Evolutionary conservation across 2,888 invertebrate genomes (phyloP), one percentile per base, ranked within the genome.

Genomic region (Pterostichus madidus): DNA sequence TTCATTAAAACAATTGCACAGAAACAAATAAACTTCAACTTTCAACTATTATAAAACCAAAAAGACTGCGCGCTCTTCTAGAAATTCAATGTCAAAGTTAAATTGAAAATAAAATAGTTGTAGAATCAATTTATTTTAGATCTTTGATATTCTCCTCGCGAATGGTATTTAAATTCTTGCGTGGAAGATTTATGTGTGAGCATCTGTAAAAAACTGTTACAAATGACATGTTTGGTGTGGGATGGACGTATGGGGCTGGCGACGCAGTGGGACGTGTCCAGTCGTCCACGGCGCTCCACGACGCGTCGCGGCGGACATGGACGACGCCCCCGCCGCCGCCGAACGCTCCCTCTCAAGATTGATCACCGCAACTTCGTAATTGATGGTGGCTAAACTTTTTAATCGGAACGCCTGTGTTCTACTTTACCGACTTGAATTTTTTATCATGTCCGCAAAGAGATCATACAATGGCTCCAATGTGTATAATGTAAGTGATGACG

Each of bases 301-400:
- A 53, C 35, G 52, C 56, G 56, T 77, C 77, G 77, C 56, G 59
- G 13, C 77, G 39, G 39, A 39, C 39, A 39, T 39, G 39, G 39
- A 39, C 39, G 5, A 39, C 39, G 56, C 31, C 44, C 56, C 68
- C 39, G 8, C 39, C 39, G 39, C 39, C 39, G 39, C 39, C 79
- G 79, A 56, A 44, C 46, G 59, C 24, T 76, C 59, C 61, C 49
- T 82, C 76, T 77, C 83, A 83, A 83, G 83, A 83, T 83, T 83
- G 83, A 83, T 83, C 83, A 83, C 83, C 83, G 35, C 52, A 83
- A 83, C 83, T 83, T 83, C 44, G 83, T 83, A 83, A 83, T 83
- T 83, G 83, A 83, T 83, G 83, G 83, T 53, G 77, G 83, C 83
- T 77, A 83, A 83, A 83, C 83, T 83, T 83, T 83, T 83, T 83